Evolutionary conservation across 2,797 vertebrate genomes (phyloP), one percentile per base, ranked within the genome.

Genomic region (Chloroceryle inda): DNA sequence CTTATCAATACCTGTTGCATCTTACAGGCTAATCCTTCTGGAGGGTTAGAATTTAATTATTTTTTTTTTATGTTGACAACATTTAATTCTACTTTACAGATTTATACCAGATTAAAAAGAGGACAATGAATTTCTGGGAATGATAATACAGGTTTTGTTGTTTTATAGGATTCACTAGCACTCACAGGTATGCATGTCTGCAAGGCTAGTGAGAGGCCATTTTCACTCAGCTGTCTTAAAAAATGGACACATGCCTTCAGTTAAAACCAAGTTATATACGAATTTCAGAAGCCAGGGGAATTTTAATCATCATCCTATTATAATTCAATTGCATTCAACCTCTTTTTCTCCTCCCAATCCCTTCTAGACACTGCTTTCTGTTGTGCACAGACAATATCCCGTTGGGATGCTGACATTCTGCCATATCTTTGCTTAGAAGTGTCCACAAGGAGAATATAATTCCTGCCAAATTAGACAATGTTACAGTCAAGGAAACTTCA

Each of bases 251-350:
- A 11, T 33, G 37, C 27, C 23, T 93, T 90, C 3, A 3, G 38
- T 84, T 71, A 84, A 68, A 33, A 66, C 4, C 26, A 63, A 13
- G 3, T 89, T 63, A 78, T 47, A 81, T 29, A 73, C 27, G 50
- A 40, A 67, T 93, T 93, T 89, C 74, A 82, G 67, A 94, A 92
- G 45, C 23, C 56, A 87, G 40, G 44, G 37, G 56, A 89, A 77
- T 95, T 85, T 91, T 85, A 85, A 87, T 89, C 61, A 77, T 17
- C 21, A 61, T 82, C 20, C 29, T 83, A 75, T 90, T 91, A 89
- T 53, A 77, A 82, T 26, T 72, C 33, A 92, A 55, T 66, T 69
- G 8, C 22, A 56, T 72, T 67, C 47, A 74, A 52, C 38, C 35
- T 74, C 62, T 82, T 84, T 92, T 89, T 77, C 21, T 89, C 49